Base-by-base conservation (phyloP, 2,113 vertebrate genomes). In the Albula goreensis region DNA sequence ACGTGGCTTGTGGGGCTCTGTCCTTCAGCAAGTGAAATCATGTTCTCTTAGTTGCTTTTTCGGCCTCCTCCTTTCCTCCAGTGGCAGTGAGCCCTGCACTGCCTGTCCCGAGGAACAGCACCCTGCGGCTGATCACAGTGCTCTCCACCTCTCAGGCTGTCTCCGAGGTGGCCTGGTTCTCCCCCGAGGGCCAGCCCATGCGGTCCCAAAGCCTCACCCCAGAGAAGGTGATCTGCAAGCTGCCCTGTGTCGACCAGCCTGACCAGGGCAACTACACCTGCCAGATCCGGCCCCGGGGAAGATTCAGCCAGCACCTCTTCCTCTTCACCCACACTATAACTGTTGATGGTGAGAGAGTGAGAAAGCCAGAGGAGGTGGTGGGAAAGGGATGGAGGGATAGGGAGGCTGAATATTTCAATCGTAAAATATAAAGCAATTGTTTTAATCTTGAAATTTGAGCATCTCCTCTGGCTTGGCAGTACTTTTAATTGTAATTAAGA, bases 251-350 rank as follows among this genome's bases (percentile, higher is more conserved):
- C 81, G 80, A 63, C 51, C 19, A 0, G 15, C 70, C 0, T 0
- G 93, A 96, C 81, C 22, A 2, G 0, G 95, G 95, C 41, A 7
- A 49, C 79, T 96, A 95, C 66, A 79, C 89, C 78, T 96, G 95
- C 78, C 86, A 77, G 70, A 90, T 95, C 74, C 70, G 85, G 81
- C 86, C 88, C 0, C 15, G 2, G 78, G 89, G 90, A 2, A 91
- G 87, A 80, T 86, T 86, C 87, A 89, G 56, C 77, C 88, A 2
- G 4, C 0, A 10, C 41, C 11, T 74, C 2, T 93, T 92, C 81
- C 0, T 86, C 56, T 93, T 93, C 91, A 60, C 8, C 3, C 89
- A 95, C 84, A 51, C 86, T 0, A 87, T 95, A 50, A 83, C 17
- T 2, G 86, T 95, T 77, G 85, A 91, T 7, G 91, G 94, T 95